Conservation (phyloP, 1,140 invertebrate species). For the Pseudomyrmex cubaensis region DNA sequence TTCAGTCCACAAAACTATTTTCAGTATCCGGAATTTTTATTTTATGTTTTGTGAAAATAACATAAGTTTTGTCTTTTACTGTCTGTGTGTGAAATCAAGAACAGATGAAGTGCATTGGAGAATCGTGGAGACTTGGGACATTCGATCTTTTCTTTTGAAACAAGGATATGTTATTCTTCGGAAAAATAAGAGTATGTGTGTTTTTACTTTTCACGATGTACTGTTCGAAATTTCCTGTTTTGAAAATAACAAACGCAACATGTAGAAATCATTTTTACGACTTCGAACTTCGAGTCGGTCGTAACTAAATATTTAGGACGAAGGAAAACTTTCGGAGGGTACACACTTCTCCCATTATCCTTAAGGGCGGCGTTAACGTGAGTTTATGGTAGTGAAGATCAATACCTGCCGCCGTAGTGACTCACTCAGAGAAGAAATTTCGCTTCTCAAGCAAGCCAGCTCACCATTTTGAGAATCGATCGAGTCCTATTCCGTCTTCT, state of each 20-base stretch:
- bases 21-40: no score
- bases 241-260: not conserved
- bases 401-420: constrained; percentile 21
- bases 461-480: constrained; percentile 34
- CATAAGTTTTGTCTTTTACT: no score
- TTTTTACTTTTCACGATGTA: no score
- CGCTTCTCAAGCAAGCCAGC: constrained; percentile 12
- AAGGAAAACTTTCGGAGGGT: constrained; percentile 38
- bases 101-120: no score
- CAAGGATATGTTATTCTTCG: no score
- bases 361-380: constrained; percentile 24
- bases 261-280: not conserved
- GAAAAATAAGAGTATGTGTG: no score
- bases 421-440: constrained; percentile 32
- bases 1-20: no score
- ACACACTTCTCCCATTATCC: constrained; percentile 36
- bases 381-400: constrained; percentile 50
- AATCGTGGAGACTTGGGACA: no score
- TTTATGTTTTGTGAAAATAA: no score
- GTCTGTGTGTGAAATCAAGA: no score
- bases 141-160: no score
- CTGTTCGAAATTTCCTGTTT: not conserved
- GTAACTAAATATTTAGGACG: constrained; percentile 24
- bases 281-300: not conserved
- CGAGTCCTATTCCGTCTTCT: constrained; percentile 16